Evolutionary conservation across 2,888 invertebrate species (phyloP).

Genomic region (Netelia inedita): DNA sequence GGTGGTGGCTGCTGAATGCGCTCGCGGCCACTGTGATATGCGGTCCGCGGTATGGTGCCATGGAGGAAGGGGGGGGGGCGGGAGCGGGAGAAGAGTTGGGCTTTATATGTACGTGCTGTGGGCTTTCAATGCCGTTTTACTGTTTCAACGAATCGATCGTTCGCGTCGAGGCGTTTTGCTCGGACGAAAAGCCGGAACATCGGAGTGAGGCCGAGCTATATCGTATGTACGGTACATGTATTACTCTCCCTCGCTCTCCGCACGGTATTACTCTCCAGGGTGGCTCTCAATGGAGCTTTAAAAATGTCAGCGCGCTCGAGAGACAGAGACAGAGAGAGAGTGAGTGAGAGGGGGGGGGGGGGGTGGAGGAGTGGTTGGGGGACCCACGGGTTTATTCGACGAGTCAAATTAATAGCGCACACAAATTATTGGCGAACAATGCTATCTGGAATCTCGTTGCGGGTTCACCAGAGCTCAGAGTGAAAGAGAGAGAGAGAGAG

Average conservation of each 20-base stretch:
- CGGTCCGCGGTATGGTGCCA: conserved; percentile 23
- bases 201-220: conserved; percentile 27
- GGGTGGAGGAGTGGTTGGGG: background rate
- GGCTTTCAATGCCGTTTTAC: conserved; percentile 66
- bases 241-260: conserved; percentile 34
- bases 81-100: too few relatives aligned
- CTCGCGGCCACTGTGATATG: conserved; percentile 49
- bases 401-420: conserved; percentile 80
- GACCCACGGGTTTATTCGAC: conserved; percentile 66
- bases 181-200: conserved; percentile 48
- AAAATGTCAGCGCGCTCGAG: conserved; percentile 73
- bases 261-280: conserved; percentile 27
- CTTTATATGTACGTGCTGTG: conserved; percentile 7
- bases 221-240: background rate
- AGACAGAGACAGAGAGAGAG: conserved; percentile 31
- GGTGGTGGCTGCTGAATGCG: conserved; percentile 44
- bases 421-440: conserved; percentile 81
- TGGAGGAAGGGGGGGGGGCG: background rate
- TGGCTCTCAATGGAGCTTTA: conserved; percentile 66
- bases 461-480: conserved; percentile 63
- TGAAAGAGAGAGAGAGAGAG: conserved; percentile 24
- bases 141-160: conserved; percentile 66
- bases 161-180: conserved; percentile 44
- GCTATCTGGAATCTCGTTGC: conserved; percentile 80
- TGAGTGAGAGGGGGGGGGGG: conserved; percentile 25